Evolutionary conservation across 1,140 invertebrate genomes (phyloP).

Genomic region (Orius insidiosus): DNA sequence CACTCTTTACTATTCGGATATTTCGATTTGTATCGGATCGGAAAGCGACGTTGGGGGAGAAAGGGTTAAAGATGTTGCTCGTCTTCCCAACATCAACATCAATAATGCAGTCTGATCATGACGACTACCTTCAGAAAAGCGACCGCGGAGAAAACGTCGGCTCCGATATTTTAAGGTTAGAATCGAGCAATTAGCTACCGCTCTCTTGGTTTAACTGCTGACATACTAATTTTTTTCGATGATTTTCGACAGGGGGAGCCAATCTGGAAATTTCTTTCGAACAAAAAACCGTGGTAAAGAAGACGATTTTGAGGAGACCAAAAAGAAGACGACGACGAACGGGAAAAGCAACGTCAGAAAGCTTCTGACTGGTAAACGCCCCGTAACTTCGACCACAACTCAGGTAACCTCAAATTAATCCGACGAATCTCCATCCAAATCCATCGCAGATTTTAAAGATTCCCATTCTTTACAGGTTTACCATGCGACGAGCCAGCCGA

Average conservation of each 20-base stretch:
- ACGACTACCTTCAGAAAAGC: constrained; percentile 60
- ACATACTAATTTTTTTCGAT: neutral
- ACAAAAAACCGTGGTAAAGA: constrained; percentile 39
- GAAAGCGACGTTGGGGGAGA: constrained; percentile 1
- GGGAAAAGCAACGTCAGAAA: constrained; percentile 17
- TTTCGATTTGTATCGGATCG: constrained; percentile 63
- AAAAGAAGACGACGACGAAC: constrained; percentile 16
- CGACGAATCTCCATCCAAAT: constrained; percentile 11
- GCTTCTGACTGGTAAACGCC: constrained; percentile 18
- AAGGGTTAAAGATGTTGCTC: constrained; percentile 1
- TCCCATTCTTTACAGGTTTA: neutral
- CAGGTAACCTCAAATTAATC: constrained; percentile 9
- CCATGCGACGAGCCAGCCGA: constrained; percentile 5
- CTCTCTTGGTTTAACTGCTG: too few relatives aligned
- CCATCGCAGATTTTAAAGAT: neutral
- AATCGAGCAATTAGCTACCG: neutral
- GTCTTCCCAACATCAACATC: constrained; percentile 10
- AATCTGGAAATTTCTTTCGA: constrained; percentile 50
- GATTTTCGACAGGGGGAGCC: constrained; percentile 29
- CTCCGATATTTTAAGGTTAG: constrained; percentile 20
- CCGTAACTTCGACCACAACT: constrained; percentile 7
- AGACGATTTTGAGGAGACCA: constrained; percentile 28
- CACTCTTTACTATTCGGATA: constrained; percentile 65
- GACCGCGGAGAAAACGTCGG: constrained; percentile 39
- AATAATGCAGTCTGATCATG: constrained; percentile 31